phyloP scores from a whole-genome alignment of 2,888 invertebrate genomes.

The Chloromyia formosa region DNA sequence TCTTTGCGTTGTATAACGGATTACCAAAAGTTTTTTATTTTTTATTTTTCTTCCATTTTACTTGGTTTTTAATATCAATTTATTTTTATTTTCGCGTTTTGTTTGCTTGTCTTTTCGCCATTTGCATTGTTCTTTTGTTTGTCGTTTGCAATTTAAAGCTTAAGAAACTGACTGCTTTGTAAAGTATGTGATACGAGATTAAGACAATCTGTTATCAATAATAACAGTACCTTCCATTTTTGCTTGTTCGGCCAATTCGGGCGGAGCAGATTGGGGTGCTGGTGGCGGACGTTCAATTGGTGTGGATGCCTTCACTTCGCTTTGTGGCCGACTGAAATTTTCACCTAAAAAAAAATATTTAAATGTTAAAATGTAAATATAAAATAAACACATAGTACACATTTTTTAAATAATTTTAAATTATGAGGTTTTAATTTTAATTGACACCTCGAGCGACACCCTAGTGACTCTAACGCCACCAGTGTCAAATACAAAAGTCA shows the following conservation, averaged over 20 bases:
- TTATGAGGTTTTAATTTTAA: no score
- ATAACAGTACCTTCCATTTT: slow-evolving; percentile 65
- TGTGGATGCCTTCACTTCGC: slow-evolving; percentile 83
- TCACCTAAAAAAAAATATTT: slow-evolving; percentile 70
- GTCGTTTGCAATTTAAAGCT: slow-evolving; percentile 38
- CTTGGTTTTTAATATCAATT: not conserved
- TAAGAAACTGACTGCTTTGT: slow-evolving; percentile 28
- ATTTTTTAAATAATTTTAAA: no score
- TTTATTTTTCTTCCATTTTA: not conserved
- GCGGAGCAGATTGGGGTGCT: slow-evolving; percentile 74
- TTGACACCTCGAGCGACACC: no score
- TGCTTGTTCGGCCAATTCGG: slow-evolving; percentile 70
- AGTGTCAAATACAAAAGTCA: no score
- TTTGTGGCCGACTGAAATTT: slow-evolving; percentile 83
- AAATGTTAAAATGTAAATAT: no score
- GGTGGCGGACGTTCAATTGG: slow-evolving; percentile 71
- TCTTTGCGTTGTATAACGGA: slow-evolving; percentile 43
- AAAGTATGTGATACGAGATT: slow-evolving; percentile 30
- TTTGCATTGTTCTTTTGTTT: no score
- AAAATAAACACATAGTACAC: no score
- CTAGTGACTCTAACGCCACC: no score
- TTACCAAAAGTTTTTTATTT: slow-evolving; percentile 22
- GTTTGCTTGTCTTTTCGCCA: no score
- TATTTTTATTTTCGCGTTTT: not conserved
- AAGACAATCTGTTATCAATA: slow-evolving; percentile 40